phyloP scores from a whole-genome alignment of 2,113 vertebrate species.

The Chaetura pelagica region DNA sequence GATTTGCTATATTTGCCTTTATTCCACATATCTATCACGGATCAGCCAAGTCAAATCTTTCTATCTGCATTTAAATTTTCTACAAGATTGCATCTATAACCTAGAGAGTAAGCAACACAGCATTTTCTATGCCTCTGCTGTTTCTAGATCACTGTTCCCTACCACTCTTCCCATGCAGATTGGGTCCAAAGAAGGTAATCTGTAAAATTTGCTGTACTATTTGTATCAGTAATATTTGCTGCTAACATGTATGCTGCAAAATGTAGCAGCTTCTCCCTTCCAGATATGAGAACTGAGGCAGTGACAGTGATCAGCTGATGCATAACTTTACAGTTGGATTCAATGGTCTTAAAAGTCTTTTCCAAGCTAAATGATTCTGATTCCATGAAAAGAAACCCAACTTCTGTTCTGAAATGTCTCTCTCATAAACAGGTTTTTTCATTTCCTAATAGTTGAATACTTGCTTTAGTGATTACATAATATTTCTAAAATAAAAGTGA shows the following conservation, averaged over 20 bases:
- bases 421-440: not conserved
- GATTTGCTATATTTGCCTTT: not conserved
- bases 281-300: not conserved
- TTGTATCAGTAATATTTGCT: not conserved
- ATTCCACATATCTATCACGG: not conserved
- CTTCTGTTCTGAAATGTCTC: not conserved
- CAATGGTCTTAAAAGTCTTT: not conserved
- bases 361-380: not conserved
- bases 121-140: not conserved
- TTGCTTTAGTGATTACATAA: not conserved
- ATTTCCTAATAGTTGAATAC: not conserved
- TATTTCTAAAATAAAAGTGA: conserved; percentile 31
- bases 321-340: accelerated
- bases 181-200: not conserved
- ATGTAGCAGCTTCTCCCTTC: not conserved
- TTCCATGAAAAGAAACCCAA: not conserved
- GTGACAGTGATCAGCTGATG: not conserved
- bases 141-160: not conserved
- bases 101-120: not conserved
- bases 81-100: not conserved
- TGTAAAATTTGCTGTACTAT: too few relatives aligned
- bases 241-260: not conserved
- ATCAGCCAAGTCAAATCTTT: not conserved
- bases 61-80: not conserved
- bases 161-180: accelerated